Evolutionary conservation across 2,888 invertebrate genomes (phyloP).

Genomic region (Eudasyphora cyanicolor): DNA sequence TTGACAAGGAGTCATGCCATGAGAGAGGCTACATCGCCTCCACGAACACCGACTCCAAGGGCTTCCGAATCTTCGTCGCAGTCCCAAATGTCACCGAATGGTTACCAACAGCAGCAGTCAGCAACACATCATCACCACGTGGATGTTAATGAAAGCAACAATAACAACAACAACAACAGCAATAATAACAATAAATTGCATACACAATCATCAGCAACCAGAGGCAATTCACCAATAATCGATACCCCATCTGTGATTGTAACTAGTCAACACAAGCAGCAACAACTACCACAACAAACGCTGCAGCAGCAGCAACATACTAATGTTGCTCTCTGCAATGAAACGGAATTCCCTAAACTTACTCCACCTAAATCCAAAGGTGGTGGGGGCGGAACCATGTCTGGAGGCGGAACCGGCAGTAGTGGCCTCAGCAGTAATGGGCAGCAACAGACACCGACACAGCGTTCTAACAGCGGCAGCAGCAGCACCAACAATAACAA

Average conservation of each 20-base stretch:
- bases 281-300: constrained; percentile 70
- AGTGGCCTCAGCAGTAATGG: constrained; percentile 38
- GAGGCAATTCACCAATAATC: constrained; percentile 75
- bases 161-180: constrained; percentile 69
- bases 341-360: constrained; percentile 80
- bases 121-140: constrained; percentile 71
- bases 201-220: constrained; percentile 70
- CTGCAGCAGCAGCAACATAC: constrained; percentile 68
- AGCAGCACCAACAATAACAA: constrained; percentile 61
- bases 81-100: constrained; percentile 65
- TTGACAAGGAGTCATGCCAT: constrained; percentile 94
- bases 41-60: constrained; percentile 82
- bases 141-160: constrained; percentile 71
- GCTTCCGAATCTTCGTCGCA: constrained; percentile 72
- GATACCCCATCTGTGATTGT: constrained; percentile 78
- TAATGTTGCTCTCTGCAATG: constrained; percentile 76
- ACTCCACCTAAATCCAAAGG: constrained; percentile 79
- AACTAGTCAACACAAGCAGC: constrained; percentile 76
- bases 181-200: constrained; percentile 70
- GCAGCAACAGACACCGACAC: constrained; percentile 46
- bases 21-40: constrained; percentile 89
- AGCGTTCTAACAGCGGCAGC: constrained; percentile 68
- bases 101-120: constrained; percentile 70
- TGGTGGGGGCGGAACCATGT: constrained; percentile 67
- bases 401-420: constrained; percentile 29